Conservation (phyloP, 2,888 invertebrate species). For the Noctua comes region DNA sequence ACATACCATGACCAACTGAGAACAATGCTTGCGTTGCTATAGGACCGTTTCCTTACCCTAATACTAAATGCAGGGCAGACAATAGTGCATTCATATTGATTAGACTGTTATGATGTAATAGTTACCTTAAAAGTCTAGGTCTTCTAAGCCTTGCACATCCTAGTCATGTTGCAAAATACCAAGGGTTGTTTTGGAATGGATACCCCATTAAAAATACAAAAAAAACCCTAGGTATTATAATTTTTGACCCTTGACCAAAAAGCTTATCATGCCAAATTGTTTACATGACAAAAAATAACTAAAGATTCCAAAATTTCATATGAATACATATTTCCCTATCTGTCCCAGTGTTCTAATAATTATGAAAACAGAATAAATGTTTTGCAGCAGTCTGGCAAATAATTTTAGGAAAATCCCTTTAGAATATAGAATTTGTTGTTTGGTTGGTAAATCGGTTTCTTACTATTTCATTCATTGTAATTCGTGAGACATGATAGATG, state of each 20-base stretch:
- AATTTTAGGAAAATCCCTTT: background rate
- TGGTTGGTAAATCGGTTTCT: background rate
- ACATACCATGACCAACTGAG: conserved; percentile 38
- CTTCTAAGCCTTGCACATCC: conserved; percentile 6
- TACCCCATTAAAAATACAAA: too few species aligned
- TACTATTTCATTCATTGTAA: background rate
- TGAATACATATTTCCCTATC: background rate
- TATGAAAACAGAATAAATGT: background rate
- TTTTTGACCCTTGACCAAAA: background rate
- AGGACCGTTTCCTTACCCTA: conserved; percentile 11
- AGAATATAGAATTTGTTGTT: background rate
- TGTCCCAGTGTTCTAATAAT: background rate
- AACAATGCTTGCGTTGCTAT: conserved; percentile 37
- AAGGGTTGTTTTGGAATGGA: too few species aligned
- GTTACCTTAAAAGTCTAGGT: conserved; percentile 14
- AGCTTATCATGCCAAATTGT: background rate
- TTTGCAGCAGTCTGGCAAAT: background rate
- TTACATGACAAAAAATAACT: background rate
- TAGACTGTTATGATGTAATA: conserved; percentile 22
- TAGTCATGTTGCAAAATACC: background rate
- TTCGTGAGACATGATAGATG: background rate
- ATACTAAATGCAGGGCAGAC: conserved; percentile 30
- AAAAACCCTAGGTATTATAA: too few species aligned
- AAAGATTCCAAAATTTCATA: background rate
- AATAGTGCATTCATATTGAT: conserved; percentile 55